Percentiles rank a stretch among this genome's conserved stretches.
Conservation (phyloP, 1,140 invertebrate species). For the Drosophila murphyi region DNA sequence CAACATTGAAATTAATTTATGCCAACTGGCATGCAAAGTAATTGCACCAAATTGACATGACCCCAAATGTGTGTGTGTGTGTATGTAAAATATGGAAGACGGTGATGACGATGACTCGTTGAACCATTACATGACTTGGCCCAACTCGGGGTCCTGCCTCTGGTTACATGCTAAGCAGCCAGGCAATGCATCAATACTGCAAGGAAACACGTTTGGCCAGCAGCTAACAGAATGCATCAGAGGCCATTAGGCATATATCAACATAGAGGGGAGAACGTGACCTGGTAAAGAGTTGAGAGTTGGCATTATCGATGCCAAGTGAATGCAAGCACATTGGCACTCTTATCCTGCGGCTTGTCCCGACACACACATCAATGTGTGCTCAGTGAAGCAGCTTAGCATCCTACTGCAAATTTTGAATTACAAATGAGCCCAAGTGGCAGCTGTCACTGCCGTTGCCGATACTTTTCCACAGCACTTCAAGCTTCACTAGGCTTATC, state of each 20-base stretch:
- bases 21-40: constrained; percentile 70
- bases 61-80: constrained; percentile 40
- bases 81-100: not conserved
- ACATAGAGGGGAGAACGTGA: constrained; percentile 55
- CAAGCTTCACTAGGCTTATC: constrained; percentile 65
- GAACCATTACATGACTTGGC: constrained; percentile 53
- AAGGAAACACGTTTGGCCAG: constrained; percentile 30
- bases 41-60: constrained; percentile 72
- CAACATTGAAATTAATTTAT: constrained; percentile 76
- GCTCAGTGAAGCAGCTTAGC: constrained; percentile 33
- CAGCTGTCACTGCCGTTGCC: constrained; percentile 37
- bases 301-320: constrained; percentile 36
- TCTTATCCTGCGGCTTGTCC: constrained; percentile 20
- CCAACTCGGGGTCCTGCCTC: not conserved
- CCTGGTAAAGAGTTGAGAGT: constrained; percentile 33
- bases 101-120: constrained; percentile 8
- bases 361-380: constrained; percentile 57
- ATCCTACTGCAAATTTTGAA: constrained; percentile 58
- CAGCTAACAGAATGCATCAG: constrained; percentile 44
- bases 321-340: constrained; percentile 2
- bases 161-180: constrained; percentile 61
- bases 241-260: constrained; percentile 48
- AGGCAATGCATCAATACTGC: constrained; percentile 67
- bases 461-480: constrained; percentile 54
- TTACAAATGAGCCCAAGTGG: constrained; percentile 68